Evolutionary conservation across 2,113 vertebrate species (phyloP).

Genomic region (Lepus europaeus): DNA sequence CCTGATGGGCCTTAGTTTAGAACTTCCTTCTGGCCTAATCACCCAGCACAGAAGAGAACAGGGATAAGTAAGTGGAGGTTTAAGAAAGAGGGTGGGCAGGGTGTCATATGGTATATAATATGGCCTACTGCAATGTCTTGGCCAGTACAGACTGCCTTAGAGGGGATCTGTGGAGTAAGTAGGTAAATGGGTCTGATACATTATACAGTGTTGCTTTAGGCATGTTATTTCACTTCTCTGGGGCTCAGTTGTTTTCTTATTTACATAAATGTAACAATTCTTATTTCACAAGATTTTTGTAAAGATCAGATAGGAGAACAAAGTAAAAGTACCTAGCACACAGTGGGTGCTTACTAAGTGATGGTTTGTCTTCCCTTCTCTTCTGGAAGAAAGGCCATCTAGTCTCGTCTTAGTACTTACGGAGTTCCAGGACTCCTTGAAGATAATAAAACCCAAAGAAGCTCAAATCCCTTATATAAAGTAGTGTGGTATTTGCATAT

Average conservation of each 20-base stretch:
- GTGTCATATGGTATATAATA: neutral
- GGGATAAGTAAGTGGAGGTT: neutral
- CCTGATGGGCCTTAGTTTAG: neutral
- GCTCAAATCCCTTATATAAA: no score
- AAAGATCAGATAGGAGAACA: neutral
- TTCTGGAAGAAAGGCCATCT: neutral
- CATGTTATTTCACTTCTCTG: neutral
- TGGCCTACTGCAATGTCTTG: neutral
- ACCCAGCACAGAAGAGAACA: neutral
- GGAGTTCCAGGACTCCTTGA: no score
- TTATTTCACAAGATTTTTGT: neutral
- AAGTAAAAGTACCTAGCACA: neutral
- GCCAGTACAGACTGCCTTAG: neutral
- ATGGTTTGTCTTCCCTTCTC: neutral
- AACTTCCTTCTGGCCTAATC: neutral
- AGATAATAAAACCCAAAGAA: no score
- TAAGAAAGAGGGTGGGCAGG: neutral
- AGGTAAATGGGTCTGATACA: neutral
- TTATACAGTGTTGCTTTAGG: neutral
- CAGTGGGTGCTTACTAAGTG: conserved; percentile 5
- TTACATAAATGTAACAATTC: conserved; percentile 14
- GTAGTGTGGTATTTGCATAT: no score
- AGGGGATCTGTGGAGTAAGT: neutral
- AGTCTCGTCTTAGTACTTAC: neutral
- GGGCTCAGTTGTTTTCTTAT: neutral